Evolutionary conservation across 2,113 vertebrate species (phyloP), one percentile per base, ranked within the genome.

Genomic region (Trichomycterus rosablanca): DNA sequence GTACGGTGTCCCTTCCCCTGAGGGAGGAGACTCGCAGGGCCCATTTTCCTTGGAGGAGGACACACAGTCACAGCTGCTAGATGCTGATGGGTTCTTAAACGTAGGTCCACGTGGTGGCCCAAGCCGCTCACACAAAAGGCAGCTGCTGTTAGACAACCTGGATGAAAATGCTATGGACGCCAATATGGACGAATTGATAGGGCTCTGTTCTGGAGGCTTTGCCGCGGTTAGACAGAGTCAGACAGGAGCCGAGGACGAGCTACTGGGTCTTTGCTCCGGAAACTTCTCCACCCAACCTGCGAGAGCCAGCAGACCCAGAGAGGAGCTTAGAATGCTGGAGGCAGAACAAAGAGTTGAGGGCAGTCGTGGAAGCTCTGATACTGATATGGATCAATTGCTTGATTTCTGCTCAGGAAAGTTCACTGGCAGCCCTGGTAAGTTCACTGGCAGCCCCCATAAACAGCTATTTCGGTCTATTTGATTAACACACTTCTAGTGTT

Each of bases 81-180:
- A 98, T 68, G 90, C 95, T 0, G 96, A 99, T 52, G 96, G 96
- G 85, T 99, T 89, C 82, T 88, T 91, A 7, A 89, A 89, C 5
- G 86, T 87, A 40, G 84, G 87, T 0, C 72, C 78, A 0, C 80
- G 83, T 0, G 57, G 76, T 0, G 77, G 73, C 65, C 74, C 53
- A 0, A 53, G 69, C 1, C 69, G 12, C 2, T 72, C 89, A 48
- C 86, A 91, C 72, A 93, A 97, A 73, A 88, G 89, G 2, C 89
- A 74, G 67, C 71, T 98, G 59, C 71, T 91, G 0, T 74, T 97
- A 67, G 94, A 90, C 40, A 96, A 86, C 56, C 86, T 98, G 87
- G 96, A 97, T 46, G 95, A 99, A 71, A 99, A 99, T 7, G 96
- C 96, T 1, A 99, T 97, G 96, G 95, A 99, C 5, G 92, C 92